Conservation (phyloP, 2,797 vertebrate genomes). For the Eulemur rubriventer region DNA sequence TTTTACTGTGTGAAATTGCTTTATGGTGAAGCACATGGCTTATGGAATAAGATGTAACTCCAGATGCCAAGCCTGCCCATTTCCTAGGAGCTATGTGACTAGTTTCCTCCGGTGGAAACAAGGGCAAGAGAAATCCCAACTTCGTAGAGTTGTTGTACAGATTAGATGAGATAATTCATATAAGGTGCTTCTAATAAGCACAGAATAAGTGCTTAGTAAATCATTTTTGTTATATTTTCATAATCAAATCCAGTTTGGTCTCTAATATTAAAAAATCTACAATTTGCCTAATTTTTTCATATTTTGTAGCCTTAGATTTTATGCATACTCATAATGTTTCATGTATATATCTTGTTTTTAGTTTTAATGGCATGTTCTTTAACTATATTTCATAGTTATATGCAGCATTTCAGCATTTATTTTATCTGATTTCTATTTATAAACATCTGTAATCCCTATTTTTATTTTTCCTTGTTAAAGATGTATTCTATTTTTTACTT, state of each 20-base stretch:
- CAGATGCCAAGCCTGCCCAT: background rate
- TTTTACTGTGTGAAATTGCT: background rate
- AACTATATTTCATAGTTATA: background rate
- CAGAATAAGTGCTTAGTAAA: background rate
- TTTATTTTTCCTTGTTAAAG: constrained; percentile 45
- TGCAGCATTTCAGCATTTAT: background rate
- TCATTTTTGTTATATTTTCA: background rate
- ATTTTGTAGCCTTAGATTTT: constrained; percentile 6
- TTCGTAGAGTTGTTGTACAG: background rate
- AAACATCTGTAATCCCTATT: background rate
- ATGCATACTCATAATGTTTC: background rate
- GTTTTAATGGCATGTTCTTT: background rate
- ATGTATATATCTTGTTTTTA: background rate
- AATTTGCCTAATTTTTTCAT: background rate
- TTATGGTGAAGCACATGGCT: background rate
- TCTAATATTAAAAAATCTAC: background rate
- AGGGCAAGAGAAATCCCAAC: background rate
- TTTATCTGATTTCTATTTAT: constrained; percentile 19
- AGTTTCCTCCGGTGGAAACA: background rate
- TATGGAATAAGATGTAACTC: background rate
- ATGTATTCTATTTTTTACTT: background rate
- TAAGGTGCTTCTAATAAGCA: background rate
- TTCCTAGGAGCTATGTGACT: background rate
- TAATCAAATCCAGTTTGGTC: background rate
- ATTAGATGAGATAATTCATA: background rate